phyloP scores from a whole-genome alignment of 2,113 vertebrate genomes.

The Antennarius striatus region DNA sequence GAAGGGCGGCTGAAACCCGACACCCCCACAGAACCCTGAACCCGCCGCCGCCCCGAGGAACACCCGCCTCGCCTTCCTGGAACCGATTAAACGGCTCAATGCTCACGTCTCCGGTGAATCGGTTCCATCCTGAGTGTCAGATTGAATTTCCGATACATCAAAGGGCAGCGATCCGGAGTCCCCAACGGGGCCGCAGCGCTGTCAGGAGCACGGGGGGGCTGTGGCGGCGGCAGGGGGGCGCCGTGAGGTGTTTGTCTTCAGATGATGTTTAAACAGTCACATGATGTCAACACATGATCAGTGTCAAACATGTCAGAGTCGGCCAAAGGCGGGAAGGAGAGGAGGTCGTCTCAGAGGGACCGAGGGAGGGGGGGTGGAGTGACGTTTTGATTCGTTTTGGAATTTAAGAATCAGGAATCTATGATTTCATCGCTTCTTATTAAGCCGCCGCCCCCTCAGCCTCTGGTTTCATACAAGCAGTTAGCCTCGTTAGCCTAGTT shows the following conservation, averaged over 20 bases:
- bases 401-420: too few species aligned
- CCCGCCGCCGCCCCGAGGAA: neutral
- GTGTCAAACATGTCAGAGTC: conserved; percentile 24
- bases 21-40: too few species aligned
- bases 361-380: neutral
- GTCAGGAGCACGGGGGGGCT: too few species aligned
- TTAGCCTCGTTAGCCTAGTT: too few species aligned
- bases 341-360: too few species aligned
- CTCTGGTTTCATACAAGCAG: too few species aligned
- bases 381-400: neutral
- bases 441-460: too few species aligned
- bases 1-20: too few species aligned
- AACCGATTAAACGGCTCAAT: conserved; percentile 33
- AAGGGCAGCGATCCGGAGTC: neutral
- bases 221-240: neutral
- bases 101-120: conserved; percentile 5
- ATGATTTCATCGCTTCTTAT: too few species aligned
- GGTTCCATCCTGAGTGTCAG: conserved; percentile 9
- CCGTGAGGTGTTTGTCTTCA: conserved; percentile 8
- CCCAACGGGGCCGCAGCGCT: too few species aligned
- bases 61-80: conserved; percentile 1
- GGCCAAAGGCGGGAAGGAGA: too few species aligned
- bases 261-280: conserved; percentile 32
- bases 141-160: conserved; percentile 36
- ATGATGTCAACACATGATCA: conserved; percentile 34